Percentiles rank a stretch among this genome's conserved stretches.
These are phyloP conservation scores for Nibea albiflora DNA, from an alignment of 2,113 vertebrate species.

Conservation along the genomic window DNA sequence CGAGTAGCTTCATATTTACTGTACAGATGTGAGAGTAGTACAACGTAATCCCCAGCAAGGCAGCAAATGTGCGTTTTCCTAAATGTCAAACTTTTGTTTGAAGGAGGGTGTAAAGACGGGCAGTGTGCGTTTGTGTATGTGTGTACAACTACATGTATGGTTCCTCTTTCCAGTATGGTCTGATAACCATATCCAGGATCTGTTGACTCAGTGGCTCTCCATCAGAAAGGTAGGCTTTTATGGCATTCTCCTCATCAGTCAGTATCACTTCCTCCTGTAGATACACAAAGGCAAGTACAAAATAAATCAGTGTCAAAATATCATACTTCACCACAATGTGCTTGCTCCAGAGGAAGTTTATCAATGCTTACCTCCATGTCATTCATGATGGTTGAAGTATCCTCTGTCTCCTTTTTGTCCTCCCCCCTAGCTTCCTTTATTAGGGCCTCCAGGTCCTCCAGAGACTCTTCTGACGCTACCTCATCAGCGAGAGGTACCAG, in stretches of 20 bases:
- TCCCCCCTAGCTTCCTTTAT: conserved; percentile 52
- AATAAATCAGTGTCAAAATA: background rate
- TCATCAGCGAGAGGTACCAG: conserved; percentile 83
- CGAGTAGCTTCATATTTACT: background rate
- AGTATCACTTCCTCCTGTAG: conserved; percentile 74
- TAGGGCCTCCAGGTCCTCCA: conserved; percentile 67
- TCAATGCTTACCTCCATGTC: conserved; percentile 41
- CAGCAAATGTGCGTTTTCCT: background rate
- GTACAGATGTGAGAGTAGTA: no score
- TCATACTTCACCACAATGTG: background rate
- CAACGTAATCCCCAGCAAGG: background rate
- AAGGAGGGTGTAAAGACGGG: background rate
- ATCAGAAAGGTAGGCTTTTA: conserved; percentile 86
- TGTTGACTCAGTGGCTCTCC: conserved; percentile 82
- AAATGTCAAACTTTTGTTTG: background rate
- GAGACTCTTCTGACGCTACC: conserved; percentile 82
- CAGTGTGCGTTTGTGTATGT: background rate
- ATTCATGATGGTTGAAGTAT: background rate
- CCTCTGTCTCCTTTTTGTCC: conserved; percentile 3
- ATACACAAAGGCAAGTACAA: conserved; percentile 26
- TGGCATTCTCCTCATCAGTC: conserved; percentile 89
- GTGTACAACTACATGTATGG: conserved; percentile 86
- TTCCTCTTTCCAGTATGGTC: conserved; percentile 91
- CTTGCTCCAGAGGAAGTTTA: background rate
- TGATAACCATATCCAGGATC: conserved; percentile 87